Percentiles rank a stretch among this genome's conserved stretches.
Conservation (phyloP, 2,888 invertebrate species). For the Mimas tiliae region DNA sequence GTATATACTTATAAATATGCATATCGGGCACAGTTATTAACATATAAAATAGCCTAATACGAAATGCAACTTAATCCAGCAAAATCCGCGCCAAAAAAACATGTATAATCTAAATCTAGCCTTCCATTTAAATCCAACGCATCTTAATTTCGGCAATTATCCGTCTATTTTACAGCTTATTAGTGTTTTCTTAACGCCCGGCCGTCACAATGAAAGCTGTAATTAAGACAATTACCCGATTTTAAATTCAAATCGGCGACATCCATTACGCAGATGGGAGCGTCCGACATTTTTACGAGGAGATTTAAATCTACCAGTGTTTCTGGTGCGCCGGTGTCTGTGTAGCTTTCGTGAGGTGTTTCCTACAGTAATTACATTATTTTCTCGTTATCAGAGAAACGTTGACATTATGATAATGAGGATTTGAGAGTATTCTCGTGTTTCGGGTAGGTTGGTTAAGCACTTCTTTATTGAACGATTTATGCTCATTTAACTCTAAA, state of each 20-base stretch:
- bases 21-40: too few species aligned
- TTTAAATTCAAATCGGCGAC: constrained; percentile 40
- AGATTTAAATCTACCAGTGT: constrained; percentile 31
- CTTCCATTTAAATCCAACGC: constrained; percentile 2
- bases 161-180: constrained; percentile 25
- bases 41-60: too few species aligned
- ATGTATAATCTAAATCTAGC: neutral
- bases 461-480: neutral
- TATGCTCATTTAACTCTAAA: neutral
- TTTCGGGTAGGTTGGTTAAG: neutral
- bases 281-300: constrained; percentile 38
- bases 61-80: too few species aligned
- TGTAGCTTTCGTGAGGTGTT: constrained; percentile 1
- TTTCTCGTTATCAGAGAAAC: constrained; percentile 17
- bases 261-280: constrained; percentile 42
- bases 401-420: constrained; percentile 11
- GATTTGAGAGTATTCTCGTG: constrained; percentile 13
- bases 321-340: neutral
- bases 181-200: constrained; percentile 23
- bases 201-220: constrained; percentile 16
- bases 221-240: constrained; percentile 30
- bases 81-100: neutral
- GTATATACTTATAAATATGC: too few species aligned
- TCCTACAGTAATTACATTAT: constrained; percentile 17
- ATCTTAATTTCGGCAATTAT: constrained; percentile 32